Percentiles rank a stretch among this genome's conserved stretches.
phyloP scores from a whole-genome alignment of 2,888 invertebrate species.

The Halictus quadricinctus region DNA sequence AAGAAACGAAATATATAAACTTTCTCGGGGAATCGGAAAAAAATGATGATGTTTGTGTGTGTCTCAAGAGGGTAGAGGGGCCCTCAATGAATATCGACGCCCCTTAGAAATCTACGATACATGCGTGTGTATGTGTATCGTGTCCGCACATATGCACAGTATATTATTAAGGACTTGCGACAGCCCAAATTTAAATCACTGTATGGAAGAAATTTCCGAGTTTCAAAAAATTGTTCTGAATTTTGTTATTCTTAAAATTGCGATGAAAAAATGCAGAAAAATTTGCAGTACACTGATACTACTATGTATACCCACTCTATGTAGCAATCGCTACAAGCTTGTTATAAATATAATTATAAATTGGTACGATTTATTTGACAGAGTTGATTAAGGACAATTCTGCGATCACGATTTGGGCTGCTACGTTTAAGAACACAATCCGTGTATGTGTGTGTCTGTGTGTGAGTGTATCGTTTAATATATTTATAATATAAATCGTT shows the following conservation, averaged over 20 bases:
- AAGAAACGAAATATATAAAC: slow-evolving; percentile 60
- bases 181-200: slow-evolving; percentile 34
- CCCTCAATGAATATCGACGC: not conserved
- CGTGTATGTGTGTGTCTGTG: slow-evolving; percentile 41
- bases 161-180: slow-evolving; percentile 39
- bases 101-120: slow-evolving; percentile 33
- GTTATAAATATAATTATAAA: not conserved
- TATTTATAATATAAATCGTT: slow-evolving; percentile 58
- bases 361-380: not conserved
- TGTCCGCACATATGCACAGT: slow-evolving; percentile 13
- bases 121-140: slow-evolving; percentile 28
- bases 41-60: slow-evolving; percentile 21
- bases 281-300: not conserved
- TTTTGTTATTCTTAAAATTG: not conserved
- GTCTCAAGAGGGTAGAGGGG: slow-evolving; percentile 18
- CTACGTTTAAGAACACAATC: slow-evolving; percentile 47
- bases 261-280: not conserved
- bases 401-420: slow-evolving; percentile 28
- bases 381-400: not conserved
- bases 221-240: not conserved
- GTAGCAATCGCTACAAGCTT: not conserved
- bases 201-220: not conserved
- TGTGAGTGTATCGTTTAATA: slow-evolving; percentile 43
- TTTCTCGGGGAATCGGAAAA: slow-evolving; percentile 34
- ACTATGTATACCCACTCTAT: not conserved